Evolutionary conservation across 2,797 vertebrate genomes (phyloP).

Genomic region (Ptychadena robeensis): DNA sequence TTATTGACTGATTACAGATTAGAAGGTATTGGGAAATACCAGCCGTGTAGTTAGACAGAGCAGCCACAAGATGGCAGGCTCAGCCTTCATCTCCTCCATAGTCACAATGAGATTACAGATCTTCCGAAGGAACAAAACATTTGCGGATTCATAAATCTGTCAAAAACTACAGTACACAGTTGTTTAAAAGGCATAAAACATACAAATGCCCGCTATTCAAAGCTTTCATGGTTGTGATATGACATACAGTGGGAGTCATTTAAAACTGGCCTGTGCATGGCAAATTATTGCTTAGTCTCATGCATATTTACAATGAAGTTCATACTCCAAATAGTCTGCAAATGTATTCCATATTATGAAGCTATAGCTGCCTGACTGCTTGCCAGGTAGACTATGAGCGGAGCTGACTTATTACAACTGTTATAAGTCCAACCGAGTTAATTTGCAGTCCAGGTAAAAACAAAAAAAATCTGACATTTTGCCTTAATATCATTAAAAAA

Average conservation of each 20-base stretch:
- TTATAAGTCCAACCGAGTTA: too few relatives aligned
- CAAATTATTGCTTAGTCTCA: not conserved
- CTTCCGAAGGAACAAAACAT: slow-evolving; percentile 5
- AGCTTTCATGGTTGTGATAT: not conserved
- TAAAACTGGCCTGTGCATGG: not conserved
- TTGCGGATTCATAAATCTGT: slow-evolving; percentile 15
- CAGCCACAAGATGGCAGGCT: slow-evolving; percentile 75
- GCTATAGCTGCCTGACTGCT: not conserved
- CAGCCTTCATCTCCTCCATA: slow-evolving; percentile 57
- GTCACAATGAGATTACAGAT: not conserved
- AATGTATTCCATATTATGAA: not conserved
- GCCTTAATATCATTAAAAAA: too few relatives aligned
- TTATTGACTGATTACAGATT: slow-evolving; percentile 61
- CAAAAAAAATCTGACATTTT: too few relatives aligned
- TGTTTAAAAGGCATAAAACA: slow-evolving; percentile 35
- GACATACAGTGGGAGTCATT: slow-evolving; percentile 8
- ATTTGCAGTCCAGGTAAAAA: too few relatives aligned
- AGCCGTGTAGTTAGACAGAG: not conserved
- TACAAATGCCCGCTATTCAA: not conserved
- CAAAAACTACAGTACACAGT: slow-evolving; percentile 12
- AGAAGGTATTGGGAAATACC: slow-evolving; percentile 46
- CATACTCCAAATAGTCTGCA: not conserved
- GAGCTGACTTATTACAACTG: not conserved
- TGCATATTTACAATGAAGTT: slow-evolving; percentile 6
- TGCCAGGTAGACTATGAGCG: not conserved